phyloP scores from a whole-genome alignment of 2,888 invertebrate genomes.

The Melolontha melolontha region DNA sequence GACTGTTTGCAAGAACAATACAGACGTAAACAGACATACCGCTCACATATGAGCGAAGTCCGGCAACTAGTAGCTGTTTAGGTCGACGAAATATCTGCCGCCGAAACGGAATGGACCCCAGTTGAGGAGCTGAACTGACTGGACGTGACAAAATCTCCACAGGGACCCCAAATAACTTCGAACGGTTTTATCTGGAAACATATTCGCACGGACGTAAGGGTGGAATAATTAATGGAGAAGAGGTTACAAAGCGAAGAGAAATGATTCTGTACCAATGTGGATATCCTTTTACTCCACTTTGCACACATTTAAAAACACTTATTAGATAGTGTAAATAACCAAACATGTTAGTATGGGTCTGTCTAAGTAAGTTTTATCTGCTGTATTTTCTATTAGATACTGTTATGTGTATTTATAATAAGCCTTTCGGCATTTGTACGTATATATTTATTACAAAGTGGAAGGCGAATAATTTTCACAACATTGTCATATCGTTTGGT shows the following conservation, averaged over 20 bases:
- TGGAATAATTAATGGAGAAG: constrained; percentile 42
- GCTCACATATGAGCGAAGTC: constrained; percentile 35
- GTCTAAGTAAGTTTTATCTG: too few relatives aligned
- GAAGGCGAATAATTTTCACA: too few relatives aligned
- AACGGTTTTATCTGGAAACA: constrained; percentile 39
- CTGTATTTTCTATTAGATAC: too few relatives aligned
- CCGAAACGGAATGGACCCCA: constrained; percentile 57
- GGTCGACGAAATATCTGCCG: constrained; percentile 46
- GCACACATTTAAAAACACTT: too few relatives aligned
- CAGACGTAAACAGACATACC: constrained; percentile 27
- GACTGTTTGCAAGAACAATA: constrained; percentile 14
- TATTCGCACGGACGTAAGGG: constrained; percentile 39
- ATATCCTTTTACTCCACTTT: neutral
- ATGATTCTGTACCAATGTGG: constrained; percentile 2
- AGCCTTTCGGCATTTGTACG: too few relatives aligned
- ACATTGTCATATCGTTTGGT: too few relatives aligned
- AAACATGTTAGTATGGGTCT: too few relatives aligned
- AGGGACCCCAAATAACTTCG: constrained; percentile 60
- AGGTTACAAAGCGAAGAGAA: constrained; percentile 1
- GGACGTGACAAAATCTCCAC: constrained; percentile 67
- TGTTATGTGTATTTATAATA: too few relatives aligned
- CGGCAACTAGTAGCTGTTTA: constrained; percentile 39
- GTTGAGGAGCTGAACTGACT: constrained; percentile 59
- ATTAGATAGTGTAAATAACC: too few relatives aligned
- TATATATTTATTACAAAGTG: too few relatives aligned